These are phyloP conservation scores for Amphiura filiformis DNA, from an alignment of 35 echinoderm and acorn worm genomes.

Conservation along the genomic window DNA sequence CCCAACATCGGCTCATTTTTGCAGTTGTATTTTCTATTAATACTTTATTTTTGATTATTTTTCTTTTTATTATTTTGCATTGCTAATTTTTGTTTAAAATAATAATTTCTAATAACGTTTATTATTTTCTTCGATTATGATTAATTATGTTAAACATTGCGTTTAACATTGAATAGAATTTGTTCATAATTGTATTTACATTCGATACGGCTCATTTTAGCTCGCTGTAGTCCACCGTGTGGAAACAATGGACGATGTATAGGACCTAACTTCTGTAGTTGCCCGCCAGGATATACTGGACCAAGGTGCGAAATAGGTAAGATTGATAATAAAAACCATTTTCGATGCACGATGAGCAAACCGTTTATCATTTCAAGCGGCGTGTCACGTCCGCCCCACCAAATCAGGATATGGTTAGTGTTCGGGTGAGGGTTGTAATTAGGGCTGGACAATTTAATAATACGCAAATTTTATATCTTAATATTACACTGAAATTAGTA, in stretches of 20 bases:
- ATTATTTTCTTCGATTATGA: too few species aligned
- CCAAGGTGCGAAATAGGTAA: conserved; percentile 53
- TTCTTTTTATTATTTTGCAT: too few species aligned
- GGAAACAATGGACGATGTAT: conserved; percentile 58
- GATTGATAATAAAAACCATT: neutral
- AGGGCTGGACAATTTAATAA: too few species aligned
- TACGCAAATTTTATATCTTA: neutral
- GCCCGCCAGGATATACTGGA: conserved; percentile 37
- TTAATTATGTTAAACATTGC: too few species aligned
- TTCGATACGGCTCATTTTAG: conserved; percentile 1
- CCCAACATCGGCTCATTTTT: too few species aligned
- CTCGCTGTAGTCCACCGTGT: conserved; percentile 45
- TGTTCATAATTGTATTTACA: too few species aligned
- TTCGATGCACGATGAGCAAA: neutral
- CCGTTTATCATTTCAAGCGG: neutral
- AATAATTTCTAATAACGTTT: too few species aligned
- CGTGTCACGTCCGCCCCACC: neutral
- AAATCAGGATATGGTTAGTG: neutral
- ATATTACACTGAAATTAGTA: neutral
- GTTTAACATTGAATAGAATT: too few species aligned
- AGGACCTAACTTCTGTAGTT: conserved; percentile 39
- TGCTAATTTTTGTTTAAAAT: too few species aligned
- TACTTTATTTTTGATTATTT: too few species aligned
- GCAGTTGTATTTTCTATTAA: too few species aligned
- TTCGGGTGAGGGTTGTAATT: too few species aligned